A percentile compares a stretch with the other conserved stretches of the same genome.
Evolutionary conservation across 2,113 vertebrate genomes (phyloP).

Genomic region (Chaetodon auriga): DNA sequence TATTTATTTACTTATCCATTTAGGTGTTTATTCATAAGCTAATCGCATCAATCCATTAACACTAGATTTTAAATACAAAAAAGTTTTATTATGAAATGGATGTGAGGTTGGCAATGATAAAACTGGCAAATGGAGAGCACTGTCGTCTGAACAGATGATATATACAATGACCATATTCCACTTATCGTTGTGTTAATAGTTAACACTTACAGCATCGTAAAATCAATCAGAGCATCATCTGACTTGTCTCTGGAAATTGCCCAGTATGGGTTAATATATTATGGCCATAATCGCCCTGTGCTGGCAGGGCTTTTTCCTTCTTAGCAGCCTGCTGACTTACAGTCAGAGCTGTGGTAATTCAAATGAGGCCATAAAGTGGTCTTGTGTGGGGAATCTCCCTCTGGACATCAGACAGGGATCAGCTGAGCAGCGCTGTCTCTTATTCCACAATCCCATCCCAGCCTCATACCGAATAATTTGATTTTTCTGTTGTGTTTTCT

Average conservation of each 20-base stretch:
- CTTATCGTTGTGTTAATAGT: slow-evolving; percentile 67
- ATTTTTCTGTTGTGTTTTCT: slow-evolving; percentile 19
- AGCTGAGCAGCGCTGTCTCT: slow-evolving; percentile 50
- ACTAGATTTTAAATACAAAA: slow-evolving; percentile 6
- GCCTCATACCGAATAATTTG: slow-evolving; percentile 41
- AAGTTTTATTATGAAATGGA: not conserved
- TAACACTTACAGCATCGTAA: slow-evolving; percentile 69
- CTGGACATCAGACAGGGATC: slow-evolving; percentile 66
- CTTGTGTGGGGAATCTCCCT: slow-evolving; percentile 66
- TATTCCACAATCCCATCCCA: slow-evolving; percentile 21
- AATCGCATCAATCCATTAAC: slow-evolving; percentile 26
- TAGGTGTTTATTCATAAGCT: slow-evolving; percentile 22
- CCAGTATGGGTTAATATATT: slow-evolving; percentile 79
- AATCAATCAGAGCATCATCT: slow-evolving; percentile 80
- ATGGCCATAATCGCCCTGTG: slow-evolving; percentile 70
- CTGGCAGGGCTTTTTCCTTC: slow-evolving; percentile 63
- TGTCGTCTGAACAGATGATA: slow-evolving; percentile 45
- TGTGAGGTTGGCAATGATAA: not conserved
- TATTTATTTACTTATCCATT: slow-evolving; percentile 20
- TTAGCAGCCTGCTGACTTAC: slow-evolving; percentile 74
- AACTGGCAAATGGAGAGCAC: slow-evolving; percentile 16
- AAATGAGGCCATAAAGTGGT: slow-evolving; percentile 79
- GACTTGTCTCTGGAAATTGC: slow-evolving; percentile 74
- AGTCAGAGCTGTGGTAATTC: slow-evolving; percentile 62
- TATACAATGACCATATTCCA: slow-evolving; percentile 49